These are phyloP conservation scores for Osmerus eperlanus DNA, from an alignment of 2,113 vertebrate genomes.

Conservation along the genomic window DNA sequence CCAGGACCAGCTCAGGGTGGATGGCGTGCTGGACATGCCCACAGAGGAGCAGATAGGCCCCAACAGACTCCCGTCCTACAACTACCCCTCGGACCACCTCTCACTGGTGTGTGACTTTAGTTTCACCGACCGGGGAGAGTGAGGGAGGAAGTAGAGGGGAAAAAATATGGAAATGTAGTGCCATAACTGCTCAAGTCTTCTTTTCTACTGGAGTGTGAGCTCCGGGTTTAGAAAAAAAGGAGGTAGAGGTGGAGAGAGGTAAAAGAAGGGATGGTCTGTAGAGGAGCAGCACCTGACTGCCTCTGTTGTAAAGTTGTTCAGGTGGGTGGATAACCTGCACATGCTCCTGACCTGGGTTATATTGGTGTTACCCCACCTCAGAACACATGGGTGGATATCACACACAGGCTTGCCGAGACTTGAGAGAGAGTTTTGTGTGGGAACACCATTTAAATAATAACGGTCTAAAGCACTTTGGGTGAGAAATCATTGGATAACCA, in stretches of 20 bases:
- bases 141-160: background rate
- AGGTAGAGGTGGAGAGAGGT: background rate
- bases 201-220: background rate
- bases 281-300: no score
- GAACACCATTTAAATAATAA: no score
- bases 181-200: no score
- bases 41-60: conserved; percentile 93
- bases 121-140: conserved; percentile 73
- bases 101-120: conserved; percentile 95
- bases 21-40: conserved; percentile 80
- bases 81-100: conserved; percentile 94
- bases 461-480: no score
- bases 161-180: background rate
- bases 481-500: no score
- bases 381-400: no score
- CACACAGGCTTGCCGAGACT: no score
- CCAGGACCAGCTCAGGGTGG: conserved; percentile 74
- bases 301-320: conserved; percentile 32
- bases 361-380: no score
- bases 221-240: background rate
- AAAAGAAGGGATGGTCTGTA: no score
- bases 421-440: no score
- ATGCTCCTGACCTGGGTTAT: no score
- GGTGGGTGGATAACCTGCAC: no score
- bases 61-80: conserved; percentile 89